Evolutionary conservation across 2,888 invertebrate species (phyloP).

Genomic region (Tenthredo amoena): DNA sequence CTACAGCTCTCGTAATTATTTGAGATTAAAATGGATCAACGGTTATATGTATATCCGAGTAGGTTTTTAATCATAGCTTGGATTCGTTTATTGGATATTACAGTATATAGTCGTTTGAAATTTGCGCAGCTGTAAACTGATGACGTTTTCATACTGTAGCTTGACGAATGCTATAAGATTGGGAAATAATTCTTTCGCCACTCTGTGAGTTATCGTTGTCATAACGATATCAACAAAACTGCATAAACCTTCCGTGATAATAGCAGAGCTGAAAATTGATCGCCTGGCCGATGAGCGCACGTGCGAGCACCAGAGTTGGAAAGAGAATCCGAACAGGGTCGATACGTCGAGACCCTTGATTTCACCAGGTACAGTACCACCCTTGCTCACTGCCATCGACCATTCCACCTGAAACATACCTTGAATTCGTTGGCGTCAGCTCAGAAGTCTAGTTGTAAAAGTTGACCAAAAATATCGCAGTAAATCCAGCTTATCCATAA

Average conservation of each 20-base stretch:
- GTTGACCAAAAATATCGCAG: background rate
- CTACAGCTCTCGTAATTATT: background rate
- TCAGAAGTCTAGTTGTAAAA: background rate
- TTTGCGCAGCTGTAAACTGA: background rate
- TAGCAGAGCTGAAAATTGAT: background rate
- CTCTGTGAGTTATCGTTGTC: conserved; percentile 12
- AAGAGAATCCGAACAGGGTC: conserved; percentile 39
- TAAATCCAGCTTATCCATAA: conserved; percentile 49
- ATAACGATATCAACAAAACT: conserved; percentile 50
- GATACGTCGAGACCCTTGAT: conserved; percentile 43
- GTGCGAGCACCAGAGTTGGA: conserved; percentile 33
- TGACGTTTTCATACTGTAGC: background rate
- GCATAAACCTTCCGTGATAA: background rate
- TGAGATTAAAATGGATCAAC: conserved; percentile 12
- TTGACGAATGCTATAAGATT: background rate
- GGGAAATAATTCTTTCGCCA: background rate
- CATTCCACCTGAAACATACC: conserved; percentile 27
- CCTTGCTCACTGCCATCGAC: conserved; percentile 14
- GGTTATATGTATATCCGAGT: background rate
- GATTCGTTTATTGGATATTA: background rate
- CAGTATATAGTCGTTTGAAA: background rate
- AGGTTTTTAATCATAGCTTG: background rate
- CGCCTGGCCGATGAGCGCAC: conserved; percentile 31
- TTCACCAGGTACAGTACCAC: conserved; percentile 47
- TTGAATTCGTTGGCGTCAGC: background rate